Evolutionary conservation across 1,140 invertebrate species (phyloP).

Genomic region (Philopotamus ludificatus): DNA sequence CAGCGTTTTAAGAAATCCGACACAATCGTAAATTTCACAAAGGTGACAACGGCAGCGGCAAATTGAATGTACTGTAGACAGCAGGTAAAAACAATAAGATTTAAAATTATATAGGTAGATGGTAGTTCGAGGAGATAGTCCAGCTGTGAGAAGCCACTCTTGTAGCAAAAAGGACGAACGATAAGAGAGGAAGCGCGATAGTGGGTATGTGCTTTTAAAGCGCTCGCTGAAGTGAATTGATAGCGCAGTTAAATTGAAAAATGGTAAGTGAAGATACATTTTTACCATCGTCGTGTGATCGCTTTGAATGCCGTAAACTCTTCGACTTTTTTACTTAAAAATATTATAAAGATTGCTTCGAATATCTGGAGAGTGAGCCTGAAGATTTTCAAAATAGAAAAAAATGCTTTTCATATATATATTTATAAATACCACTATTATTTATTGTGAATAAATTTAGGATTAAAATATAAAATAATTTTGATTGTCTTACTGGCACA

Average conservation of each 20-base stretch:
- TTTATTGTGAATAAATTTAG: too few species aligned
- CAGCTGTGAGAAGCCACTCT: not conserved
- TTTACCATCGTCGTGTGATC: not conserved
- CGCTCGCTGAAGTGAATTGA: constrained; percentile 15
- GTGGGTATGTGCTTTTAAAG: not conserved
- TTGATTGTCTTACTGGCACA: too few species aligned
- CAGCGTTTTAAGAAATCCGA: constrained; percentile 13
- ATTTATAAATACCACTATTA: too few species aligned
- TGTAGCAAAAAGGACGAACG: constrained; percentile 5
- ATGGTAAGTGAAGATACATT: constrained; percentile 4
- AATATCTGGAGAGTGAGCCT: too few species aligned
- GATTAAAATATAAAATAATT: too few species aligned
- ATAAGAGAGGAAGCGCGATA: constrained; percentile 5
- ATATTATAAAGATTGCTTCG: too few species aligned
- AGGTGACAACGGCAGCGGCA: constrained; percentile 31
- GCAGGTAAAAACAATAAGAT: constrained; percentile 32
- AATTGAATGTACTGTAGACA: constrained; percentile 27
- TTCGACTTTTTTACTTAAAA: too few species aligned
- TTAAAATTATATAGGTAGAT: constrained; percentile 34
- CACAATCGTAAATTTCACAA: constrained; percentile 31
- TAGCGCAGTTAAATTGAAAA: constrained; percentile 22
- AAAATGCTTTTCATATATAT: too few species aligned
- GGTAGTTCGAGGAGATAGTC: not conserved
- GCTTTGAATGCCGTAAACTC: too few species aligned
- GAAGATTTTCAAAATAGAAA: too few species aligned